A percentile compares a stretch with the other conserved stretches of the same genome.
These are phyloP conservation scores for Xenopus tropicalis DNA, from an alignment of 2,113 vertebrate genomes.

Conservation along the genomic window UCB_Xtro_10.0 CM004447.2:99932001-99932500, in stretches of 20 bases:
- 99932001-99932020: neutral
- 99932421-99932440: slow-evolving; percentile 67
- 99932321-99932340: slow-evolving; percentile 84
- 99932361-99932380: slow-evolving; percentile 93
- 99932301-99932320: slow-evolving; percentile 80
- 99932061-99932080: slow-evolving; percentile 24
- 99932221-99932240: slow-evolving; percentile 66
- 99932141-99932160: neutral
- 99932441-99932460: slow-evolving; percentile 3
- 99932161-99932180: slow-evolving; percentile 14
- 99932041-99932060: slow-evolving; percentile 32
- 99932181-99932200: slow-evolving; percentile 36
- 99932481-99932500: no score
- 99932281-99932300: slow-evolving; percentile 80
- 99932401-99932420: slow-evolving; percentile 96
- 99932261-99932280: slow-evolving; percentile 89
- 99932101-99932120: neutral
- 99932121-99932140: neutral
- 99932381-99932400: slow-evolving; percentile 96
- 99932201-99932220: slow-evolving; percentile 58
- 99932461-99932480: neutral
- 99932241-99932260: slow-evolving; percentile 73
- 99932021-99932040: slow-evolving; percentile 8
- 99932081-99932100: slow-evolving; percentile 21
- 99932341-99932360: slow-evolving; percentile 82